Percentiles rank a stretch among this genome's conserved stretches.
These are phyloP conservation scores for Ceramica pisi DNA, from an alignment of 2,888 invertebrate species.

Conservation along the genomic window DNA sequence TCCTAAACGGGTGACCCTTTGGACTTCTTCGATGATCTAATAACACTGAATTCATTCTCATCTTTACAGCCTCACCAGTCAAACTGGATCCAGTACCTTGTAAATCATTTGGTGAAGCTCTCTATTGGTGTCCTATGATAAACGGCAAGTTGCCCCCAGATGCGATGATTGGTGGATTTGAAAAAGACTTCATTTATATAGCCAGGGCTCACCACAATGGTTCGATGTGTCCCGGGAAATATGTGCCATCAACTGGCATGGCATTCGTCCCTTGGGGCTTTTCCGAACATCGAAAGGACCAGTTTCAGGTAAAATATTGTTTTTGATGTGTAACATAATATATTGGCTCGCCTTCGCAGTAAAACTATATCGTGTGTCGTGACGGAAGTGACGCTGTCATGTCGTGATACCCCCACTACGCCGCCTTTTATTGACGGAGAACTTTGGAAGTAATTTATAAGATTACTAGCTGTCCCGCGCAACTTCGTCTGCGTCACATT, in stretches of 20 bases:
- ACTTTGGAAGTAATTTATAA: no score
- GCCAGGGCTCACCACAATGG: not conserved
- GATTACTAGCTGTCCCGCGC: no score
- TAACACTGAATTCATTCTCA: not conserved
- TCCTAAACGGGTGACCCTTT: no score
- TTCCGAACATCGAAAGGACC: not conserved
- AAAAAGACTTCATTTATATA: not conserved
- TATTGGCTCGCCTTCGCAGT: no score
- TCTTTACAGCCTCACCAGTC: conserved; percentile 1
- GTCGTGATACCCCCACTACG: no score
- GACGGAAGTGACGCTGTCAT: no score
- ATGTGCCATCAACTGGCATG: not conserved
- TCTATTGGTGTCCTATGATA: not conserved
- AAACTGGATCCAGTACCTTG: not conserved
- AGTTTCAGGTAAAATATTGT: conserved; percentile 2
- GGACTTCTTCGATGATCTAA: no score
- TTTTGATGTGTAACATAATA: no score
- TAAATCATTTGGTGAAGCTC: not conserved
- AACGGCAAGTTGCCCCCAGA: conserved; percentile 1
- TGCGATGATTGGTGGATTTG: not conserved
- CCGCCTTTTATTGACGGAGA: no score
- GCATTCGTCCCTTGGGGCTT: conserved; percentile 1
- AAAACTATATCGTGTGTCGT: no score
- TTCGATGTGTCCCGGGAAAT: not conserved
- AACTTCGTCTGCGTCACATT: no score